phyloP scores from a whole-genome alignment of 2,888 invertebrate species.

The Scrobipalpa costella region DNA sequence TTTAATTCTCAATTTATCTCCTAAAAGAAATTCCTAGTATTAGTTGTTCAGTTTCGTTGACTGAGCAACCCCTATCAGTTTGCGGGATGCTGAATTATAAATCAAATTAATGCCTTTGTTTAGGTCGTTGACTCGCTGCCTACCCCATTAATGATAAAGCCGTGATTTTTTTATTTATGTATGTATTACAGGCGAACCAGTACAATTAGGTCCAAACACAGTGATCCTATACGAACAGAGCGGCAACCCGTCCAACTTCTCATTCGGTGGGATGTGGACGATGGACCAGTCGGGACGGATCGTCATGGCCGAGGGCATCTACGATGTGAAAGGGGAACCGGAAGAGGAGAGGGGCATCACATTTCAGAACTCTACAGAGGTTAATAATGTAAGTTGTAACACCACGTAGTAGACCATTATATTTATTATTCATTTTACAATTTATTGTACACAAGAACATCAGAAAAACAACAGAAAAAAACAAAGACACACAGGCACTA shows the following conservation, averaged over 20 bases:
- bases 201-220: conserved; percentile 74
- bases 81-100: too few relatives aligned
- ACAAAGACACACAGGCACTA: too few relatives aligned
- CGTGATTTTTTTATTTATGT: neutral
- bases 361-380: conserved; percentile 69
- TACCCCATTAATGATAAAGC: too few relatives aligned
- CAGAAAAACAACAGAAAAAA: too few relatives aligned
- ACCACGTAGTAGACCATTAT: neutral
- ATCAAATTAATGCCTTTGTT: too few relatives aligned
- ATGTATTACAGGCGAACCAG: conserved; percentile 59
- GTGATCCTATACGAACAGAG: conserved; percentile 77
- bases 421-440: neutral
- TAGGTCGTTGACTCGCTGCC: too few relatives aligned
- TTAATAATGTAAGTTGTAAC: conserved; percentile 58
- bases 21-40: too few relatives aligned
- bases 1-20: too few relatives aligned
- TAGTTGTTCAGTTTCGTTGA: too few relatives aligned
- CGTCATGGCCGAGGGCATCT: conserved; percentile 78
- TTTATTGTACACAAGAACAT: too few relatives aligned
- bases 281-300: conserved; percentile 75
- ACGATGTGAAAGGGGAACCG: conserved; percentile 76
- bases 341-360: conserved; percentile 70
- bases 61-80: too few relatives aligned
- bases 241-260: conserved; percentile 72
- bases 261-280: conserved; percentile 78